Evolutionary conservation across 2,888 invertebrate species (phyloP).

Genomic region (Gryllus longicercus): DNA sequence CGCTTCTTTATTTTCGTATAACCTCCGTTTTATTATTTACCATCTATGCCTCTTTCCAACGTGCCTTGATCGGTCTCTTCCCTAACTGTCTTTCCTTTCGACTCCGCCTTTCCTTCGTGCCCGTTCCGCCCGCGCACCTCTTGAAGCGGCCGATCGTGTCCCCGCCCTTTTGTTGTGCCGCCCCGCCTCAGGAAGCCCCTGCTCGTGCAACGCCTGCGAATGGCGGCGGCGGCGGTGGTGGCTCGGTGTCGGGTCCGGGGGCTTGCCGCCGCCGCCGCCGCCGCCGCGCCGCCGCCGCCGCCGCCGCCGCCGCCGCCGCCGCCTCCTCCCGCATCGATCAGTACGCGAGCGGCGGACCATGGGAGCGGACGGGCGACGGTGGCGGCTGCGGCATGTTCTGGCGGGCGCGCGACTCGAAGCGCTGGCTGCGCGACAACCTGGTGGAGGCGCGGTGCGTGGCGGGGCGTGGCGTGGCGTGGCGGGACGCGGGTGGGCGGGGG

Average conservation of each 20-base stretch:
- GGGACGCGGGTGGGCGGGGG: background rate
- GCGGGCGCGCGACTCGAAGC: conserved; percentile 57
- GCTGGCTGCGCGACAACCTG: conserved; percentile 51
- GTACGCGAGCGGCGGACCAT: background rate
- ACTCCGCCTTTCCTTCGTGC: too few relatives aligned
- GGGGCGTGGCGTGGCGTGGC: background rate
- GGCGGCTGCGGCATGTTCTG: conserved; percentile 63
- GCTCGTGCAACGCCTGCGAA: background rate
- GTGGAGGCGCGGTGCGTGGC: background rate
- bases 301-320: background rate
- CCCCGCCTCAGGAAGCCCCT: too few relatives aligned
- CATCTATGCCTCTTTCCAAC: too few relatives aligned
- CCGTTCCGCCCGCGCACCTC: too few relatives aligned
- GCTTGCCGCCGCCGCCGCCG: background rate
- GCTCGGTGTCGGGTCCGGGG: background rate
- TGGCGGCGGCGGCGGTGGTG: conserved; percentile 1
- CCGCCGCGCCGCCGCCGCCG: background rate
- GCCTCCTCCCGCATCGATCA: background rate
- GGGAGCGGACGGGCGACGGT: conserved; percentile 31
- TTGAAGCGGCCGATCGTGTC: too few relatives aligned
- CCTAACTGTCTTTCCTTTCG: too few relatives aligned
- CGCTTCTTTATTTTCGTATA: too few relatives aligned
- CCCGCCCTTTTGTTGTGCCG: too few relatives aligned
- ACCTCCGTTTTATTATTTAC: too few relatives aligned
- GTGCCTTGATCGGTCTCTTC: too few relatives aligned